Base-by-base conservation (phyloP, 2,888 invertebrate genomes). In the Zeuzera pyrina region DNA sequence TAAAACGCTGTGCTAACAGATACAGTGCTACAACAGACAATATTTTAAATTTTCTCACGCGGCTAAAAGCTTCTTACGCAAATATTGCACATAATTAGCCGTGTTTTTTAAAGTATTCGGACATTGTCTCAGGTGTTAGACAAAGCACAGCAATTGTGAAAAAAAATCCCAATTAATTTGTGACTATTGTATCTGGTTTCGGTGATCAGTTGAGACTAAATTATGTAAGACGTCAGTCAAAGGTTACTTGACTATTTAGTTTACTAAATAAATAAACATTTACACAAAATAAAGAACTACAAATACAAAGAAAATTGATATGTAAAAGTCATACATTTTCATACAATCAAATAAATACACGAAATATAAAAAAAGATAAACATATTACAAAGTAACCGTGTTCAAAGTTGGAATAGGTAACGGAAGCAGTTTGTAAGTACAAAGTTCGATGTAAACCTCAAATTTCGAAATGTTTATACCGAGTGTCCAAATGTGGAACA, bases 81-180 rank as follows among this genome's bases (percentile, higher is more conserved):
- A 74, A 65, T 60, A 55, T 52, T 47, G 51, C 51, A 48, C 53
- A 49, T 64, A 69, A 73, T 73, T 72, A 71, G 53, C 42, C 50
- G 50, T 49, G 45, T 49, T 57, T 64, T 62, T 63, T 61, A 57
- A 54, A 56, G 25, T 53, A 59, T 61, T 64, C 59, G 62, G 59
- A 68, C 67, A 66, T 61, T 68, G 62, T 59, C 39, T 49, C 27
- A 52, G 43, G 52, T 52, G 57, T 60, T 58, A 57, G 63, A 62
- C 57, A 66, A 64, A 57, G 56, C 58, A 55, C 25, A 12, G 12
- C 5, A 12, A 25, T 47, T 57, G 57, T 54, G 50, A 52, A 59
- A 55, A 52, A 52, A 53, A 50, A 25, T 25, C 12, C 12, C 25
- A 25, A 45, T 50, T 47, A 45, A 41, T 41, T 43, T 55, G 47